Evolutionary conservation across 2,797 vertebrate species (phyloP).

Genomic region (Thunnus albacares): DNA sequence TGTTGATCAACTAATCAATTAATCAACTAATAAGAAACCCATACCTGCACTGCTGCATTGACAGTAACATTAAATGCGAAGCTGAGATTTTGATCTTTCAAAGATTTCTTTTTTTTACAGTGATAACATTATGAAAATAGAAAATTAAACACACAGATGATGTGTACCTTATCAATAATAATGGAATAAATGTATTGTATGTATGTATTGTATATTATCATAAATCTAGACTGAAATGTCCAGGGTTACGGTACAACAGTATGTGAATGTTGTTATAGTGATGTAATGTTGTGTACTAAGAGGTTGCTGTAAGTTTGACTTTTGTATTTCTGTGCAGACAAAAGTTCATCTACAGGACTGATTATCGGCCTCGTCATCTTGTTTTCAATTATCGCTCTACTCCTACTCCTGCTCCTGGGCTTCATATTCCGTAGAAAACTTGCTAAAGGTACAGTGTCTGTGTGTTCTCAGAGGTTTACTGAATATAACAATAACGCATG

Average conservation of each 20-base stretch:
- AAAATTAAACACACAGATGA: too few species aligned
- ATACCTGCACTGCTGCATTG: not conserved
- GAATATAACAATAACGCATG: not conserved
- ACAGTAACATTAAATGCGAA: not conserved
- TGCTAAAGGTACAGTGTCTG: slow-evolving; percentile 51
- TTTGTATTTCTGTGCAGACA: slow-evolving; percentile 49
- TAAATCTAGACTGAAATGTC: not conserved
- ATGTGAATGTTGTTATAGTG: not conserved
- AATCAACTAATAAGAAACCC: not conserved
- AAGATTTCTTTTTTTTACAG: too few species aligned
- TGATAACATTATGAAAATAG: too few species aligned
- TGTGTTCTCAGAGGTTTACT: not conserved
- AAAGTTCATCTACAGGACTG: not conserved
- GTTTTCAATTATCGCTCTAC: accelerated
- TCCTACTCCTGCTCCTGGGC: accelerated
- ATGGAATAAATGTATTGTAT: too few species aligned
- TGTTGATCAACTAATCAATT: too few species aligned
- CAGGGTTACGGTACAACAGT: not conserved
- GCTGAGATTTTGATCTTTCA: not conserved
- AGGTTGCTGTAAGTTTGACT: not conserved
- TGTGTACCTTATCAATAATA: too few species aligned
- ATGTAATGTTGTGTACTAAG: not conserved
- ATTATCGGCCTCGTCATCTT: accelerated
- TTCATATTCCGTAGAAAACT: accelerated
- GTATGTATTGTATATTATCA: too few species aligned